Percentiles rank a stretch among this genome's conserved stretches.
These are phyloP conservation scores for Geococcyx californianus DNA, from an alignment of 2,113 vertebrate genomes.

Conservation along the genomic window DNA sequence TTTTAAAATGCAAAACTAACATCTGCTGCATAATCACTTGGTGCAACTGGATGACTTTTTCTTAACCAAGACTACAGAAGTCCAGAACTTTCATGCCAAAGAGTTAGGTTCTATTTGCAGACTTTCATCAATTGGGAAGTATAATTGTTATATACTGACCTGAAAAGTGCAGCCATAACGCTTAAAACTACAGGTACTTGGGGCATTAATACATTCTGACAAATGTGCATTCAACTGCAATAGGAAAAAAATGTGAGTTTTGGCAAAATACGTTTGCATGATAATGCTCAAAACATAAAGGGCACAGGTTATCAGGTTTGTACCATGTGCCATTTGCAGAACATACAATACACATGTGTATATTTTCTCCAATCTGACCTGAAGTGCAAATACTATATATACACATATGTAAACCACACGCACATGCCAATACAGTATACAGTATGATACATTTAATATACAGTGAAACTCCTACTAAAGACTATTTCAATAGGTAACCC, in stretches of 20 bases:
- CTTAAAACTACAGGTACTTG: slow-evolving; percentile 93
- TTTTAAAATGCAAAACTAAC: slow-evolving; percentile 21
- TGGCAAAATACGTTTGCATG: slow-evolving; percentile 76
- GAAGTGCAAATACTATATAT: slow-evolving; percentile 47
- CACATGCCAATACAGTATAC: slow-evolving; percentile 75
- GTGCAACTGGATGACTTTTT: slow-evolving; percentile 31
- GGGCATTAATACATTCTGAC: slow-evolving; percentile 96
- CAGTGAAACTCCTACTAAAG: slow-evolving; percentile 71
- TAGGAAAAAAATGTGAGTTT: slow-evolving; percentile 82
- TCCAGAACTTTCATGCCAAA: slow-evolving; percentile 52
- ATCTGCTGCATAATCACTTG: slow-evolving; percentile 20
- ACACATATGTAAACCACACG: slow-evolving; percentile 67
- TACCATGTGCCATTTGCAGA: slow-evolving; percentile 15
- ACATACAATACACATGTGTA: slow-evolving; percentile 53
- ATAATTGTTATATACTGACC: slow-evolving; percentile 85
- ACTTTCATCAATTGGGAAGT: slow-evolving; percentile 75
- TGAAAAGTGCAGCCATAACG: slow-evolving; percentile 95
- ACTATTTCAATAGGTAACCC: slow-evolving; percentile 25
- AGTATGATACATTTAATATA: slow-evolving; percentile 71
- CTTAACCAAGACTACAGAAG: slow-evolving; percentile 41
- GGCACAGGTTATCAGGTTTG: slow-evolving; percentile 61
- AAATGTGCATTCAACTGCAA: slow-evolving; percentile 88
- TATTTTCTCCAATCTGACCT: slow-evolving; percentile 46
- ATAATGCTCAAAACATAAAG: slow-evolving; percentile 75
- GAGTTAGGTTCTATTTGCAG: slow-evolving; percentile 69